phyloP scores from a whole-genome alignment of 2,888 invertebrate species.

The Leptodirus hochenwartii region DNA sequence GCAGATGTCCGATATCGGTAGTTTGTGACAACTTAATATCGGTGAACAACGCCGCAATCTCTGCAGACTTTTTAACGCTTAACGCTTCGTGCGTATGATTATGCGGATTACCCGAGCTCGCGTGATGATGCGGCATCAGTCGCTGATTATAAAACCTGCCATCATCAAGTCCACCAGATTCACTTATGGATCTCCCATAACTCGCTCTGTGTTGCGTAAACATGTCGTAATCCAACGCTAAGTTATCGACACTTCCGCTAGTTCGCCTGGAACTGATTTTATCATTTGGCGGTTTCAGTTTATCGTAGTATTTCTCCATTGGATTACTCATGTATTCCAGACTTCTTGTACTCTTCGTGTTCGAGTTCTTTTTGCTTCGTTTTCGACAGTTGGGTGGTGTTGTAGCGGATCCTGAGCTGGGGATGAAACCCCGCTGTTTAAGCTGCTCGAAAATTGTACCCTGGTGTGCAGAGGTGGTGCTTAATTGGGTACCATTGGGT shows the following conservation, averaged over 20 bases:
- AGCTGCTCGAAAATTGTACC: slow-evolving; percentile 30
- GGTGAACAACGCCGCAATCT: slow-evolving; percentile 73
- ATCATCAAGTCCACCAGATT: slow-evolving; percentile 16
- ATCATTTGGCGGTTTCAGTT: slow-evolving; percentile 20
- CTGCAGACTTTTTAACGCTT: slow-evolving; percentile 75
- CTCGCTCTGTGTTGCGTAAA: slow-evolving; percentile 23
- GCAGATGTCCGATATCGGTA: slow-evolving; percentile 41
- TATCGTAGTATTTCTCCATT: slow-evolving; percentile 31
- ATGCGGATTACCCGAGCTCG: too few species aligned
- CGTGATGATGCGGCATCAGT: background rate
- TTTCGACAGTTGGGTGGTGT: slow-evolving; percentile 17
- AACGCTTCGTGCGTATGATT: too few species aligned
- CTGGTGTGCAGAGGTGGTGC: slow-evolving; percentile 7
- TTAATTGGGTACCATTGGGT: slow-evolving; percentile 18
- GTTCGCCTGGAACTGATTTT: slow-evolving; percentile 2
- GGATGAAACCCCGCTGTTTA: slow-evolving; percentile 30
- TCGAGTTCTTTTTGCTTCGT: slow-evolving; percentile 23
- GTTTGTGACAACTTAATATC: slow-evolving; percentile 54
- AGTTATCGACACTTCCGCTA: slow-evolving; percentile 31
- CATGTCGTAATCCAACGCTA: slow-evolving; percentile 60
- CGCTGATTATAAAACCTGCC: background rate
- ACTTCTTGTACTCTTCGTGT: slow-evolving; percentile 27
- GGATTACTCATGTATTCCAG: slow-evolving; percentile 36
- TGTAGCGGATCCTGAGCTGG: slow-evolving; percentile 17
- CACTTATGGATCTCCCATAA: slow-evolving; percentile 22